Evolutionary conservation across 2,888 invertebrate species (phyloP), one percentile per base, ranked within the genome.

Genomic region (Nomada fucata): DNA sequence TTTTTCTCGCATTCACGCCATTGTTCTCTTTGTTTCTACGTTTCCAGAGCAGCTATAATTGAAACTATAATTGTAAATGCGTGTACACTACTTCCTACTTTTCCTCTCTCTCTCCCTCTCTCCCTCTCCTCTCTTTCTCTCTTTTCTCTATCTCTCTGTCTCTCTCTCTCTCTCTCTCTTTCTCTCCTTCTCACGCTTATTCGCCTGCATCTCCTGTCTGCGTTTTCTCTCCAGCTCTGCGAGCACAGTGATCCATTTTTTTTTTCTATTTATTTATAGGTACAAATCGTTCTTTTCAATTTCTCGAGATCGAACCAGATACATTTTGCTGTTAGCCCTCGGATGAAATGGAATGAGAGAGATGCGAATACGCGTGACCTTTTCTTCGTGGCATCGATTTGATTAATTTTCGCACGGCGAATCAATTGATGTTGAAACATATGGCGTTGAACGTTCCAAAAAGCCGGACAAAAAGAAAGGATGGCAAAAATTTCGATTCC

Each of bases 11-110:
- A 11, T 36, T 47, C 42, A 64, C 20, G 64, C 65, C 60, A 36
- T 11, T 47, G 64, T 52, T 71, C 71, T 76, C 57, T 69, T 50
- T 55, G 52, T 57, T 42, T 78, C 75, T 82, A 76, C 75, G 26
- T 73, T 23, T 79, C 72, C 84, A 81, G 36, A 68, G 71, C 70
- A 63, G 74, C 78, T 71, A 82, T 67, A 77, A 65, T 65, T 42
- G 60, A 64, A 73, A 61, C 11, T 65, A 47, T 64, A 47, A 70
- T 70, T 29, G 20, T 57, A 69, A 84, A 76, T 52, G 65, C 82
- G 47, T 71, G 65, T 70, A 75, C 61, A 70, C 72, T 85, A 77
- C 73, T 47, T 20, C 53, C 79, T 72, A 75, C 50, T 47, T 73
- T 65, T 73, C 61, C 70, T 50, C 77, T 65, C 74, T 76, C 76